phyloP scores from a whole-genome alignment of 2,113 vertebrate genomes.

The Pedionomus torquatus region DNA sequence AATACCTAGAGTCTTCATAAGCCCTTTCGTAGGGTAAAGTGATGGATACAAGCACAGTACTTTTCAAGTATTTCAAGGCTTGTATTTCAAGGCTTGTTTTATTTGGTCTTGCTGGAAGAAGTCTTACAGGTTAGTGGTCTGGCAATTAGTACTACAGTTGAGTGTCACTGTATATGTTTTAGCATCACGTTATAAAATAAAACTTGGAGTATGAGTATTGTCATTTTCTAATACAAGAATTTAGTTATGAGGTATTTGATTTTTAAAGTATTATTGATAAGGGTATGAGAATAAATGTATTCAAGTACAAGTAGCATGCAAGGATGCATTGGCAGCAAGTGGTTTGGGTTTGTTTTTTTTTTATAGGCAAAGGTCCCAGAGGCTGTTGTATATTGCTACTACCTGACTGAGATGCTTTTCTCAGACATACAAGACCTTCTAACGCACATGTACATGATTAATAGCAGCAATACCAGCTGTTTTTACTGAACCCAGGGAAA shows the following conservation, averaged over 20 bases:
- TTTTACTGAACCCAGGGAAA: slow-evolving; percentile 39
- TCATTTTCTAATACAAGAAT: not conserved
- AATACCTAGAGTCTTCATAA: not conserved
- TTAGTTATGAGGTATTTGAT: not conserved
- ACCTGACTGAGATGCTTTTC: slow-evolving; percentile 26
- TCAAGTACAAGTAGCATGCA: not conserved
- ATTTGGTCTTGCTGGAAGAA: not conserved
- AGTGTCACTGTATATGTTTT: not conserved
- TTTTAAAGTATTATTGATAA: not conserved
- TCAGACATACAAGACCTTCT: slow-evolving; percentile 2
- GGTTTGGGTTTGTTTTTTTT: not conserved
- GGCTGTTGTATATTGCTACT: slow-evolving; percentile 8
- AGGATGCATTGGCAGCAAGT: not conserved
- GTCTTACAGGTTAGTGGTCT: not conserved
- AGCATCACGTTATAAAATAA: not conserved
- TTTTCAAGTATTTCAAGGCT: not conserved
- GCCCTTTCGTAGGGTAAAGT: not conserved
- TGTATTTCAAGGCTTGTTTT: not conserved
- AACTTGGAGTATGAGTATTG: not conserved
- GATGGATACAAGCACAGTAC: not conserved
- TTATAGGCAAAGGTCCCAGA: not conserved
- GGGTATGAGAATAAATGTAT: not conserved
- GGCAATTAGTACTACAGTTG: not conserved
- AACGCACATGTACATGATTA: slow-evolving; percentile 2
- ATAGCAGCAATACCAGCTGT: slow-evolving; percentile 28